Base-by-base conservation (phyloP, 1,140 invertebrate species). In the Pseudomyrmex flavicornis region DNA sequence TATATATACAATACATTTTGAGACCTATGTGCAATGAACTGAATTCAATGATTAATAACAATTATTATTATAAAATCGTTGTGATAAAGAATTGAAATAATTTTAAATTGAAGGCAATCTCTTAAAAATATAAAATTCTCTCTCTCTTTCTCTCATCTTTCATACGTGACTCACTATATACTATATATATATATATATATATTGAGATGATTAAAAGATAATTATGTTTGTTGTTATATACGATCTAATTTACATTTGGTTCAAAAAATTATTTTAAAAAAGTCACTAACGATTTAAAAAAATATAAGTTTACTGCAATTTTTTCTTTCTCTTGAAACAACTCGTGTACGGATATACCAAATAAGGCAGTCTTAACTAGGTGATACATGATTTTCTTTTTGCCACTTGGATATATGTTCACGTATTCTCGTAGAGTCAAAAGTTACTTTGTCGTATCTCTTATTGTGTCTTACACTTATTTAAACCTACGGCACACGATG, bases 341-440 rank as follows among this genome's bases (percentile, higher is more conserved):
- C 54, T 46, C 20, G 5, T 69, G 52, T 77, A 74, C 88, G 89
- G 20, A 79, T 89, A 35, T 35, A 89, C 88, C 66, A 87, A 86
- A 90, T 88, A 74, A 86, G 85, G 83, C 80, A 88, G 90, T 89
- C 88, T 86, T 90, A 90, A 90, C 79, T 88, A 89, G 62, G 87
- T 83, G 83, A 77, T 90, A 91, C 88, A 91, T 52, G 35, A 0
- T 69, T 75, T 85, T 84, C 76, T 89, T 70, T 68, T 84, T 87
- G 70, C 59, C 69, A 85, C 68, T 35, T 35, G 7, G 35, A 5
- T 35, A 35, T 35, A 7, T 35, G 70, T 26, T 26, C 54, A 82
- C 65, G 44, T 48, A 85, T 68, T 54, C 15, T 84, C 62, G 44
- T 72, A 75, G 56, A 66, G 13, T 76, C 61, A 58, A 79, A 83